These are phyloP conservation scores for Saguinus imperator DNA, from an alignment of 2,113 vertebrate species.

Conservation along the genomic window DNA sequence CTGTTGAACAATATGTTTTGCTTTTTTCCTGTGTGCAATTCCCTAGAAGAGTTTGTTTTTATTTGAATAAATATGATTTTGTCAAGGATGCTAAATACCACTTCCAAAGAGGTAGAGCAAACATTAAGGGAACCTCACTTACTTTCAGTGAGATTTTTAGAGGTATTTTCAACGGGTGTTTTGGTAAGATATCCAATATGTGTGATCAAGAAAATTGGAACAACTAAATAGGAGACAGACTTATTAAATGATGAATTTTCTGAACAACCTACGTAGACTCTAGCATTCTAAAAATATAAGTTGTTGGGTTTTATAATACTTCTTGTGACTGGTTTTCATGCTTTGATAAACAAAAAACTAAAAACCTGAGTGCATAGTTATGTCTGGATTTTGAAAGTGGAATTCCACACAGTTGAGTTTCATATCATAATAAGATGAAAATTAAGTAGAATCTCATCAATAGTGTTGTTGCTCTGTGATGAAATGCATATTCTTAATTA, in stretches of 20 bases:
- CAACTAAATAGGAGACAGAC: not conserved
- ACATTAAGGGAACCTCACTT: not conserved
- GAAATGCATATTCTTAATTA: conserved; percentile 60
- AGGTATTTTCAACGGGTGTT: not conserved
- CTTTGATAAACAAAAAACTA: not conserved
- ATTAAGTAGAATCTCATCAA: conserved; percentile 72
- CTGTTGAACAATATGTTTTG: not conserved
- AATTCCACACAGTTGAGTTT: conserved; percentile 52
- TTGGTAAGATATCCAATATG: not conserved
- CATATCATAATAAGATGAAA: conserved; percentile 72
- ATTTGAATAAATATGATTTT: not conserved
- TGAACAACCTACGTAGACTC: not conserved
- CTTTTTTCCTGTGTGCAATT: not conserved
- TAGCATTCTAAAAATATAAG: not conserved
- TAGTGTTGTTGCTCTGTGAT: conserved; percentile 55
- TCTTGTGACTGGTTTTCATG: not conserved
- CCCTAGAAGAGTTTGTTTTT: not conserved
- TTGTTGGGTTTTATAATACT: not conserved
- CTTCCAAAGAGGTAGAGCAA: not conserved
- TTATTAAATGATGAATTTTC: not conserved
- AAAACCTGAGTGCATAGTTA: conserved; percentile 19
- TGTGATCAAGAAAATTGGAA: not conserved
- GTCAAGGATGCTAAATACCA: not conserved
- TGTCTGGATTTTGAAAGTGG: not conserved
- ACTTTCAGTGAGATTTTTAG: not conserved